Conservation (phyloP, 23 tunicate genomes). For the Botrylloides violaceus region DNA sequence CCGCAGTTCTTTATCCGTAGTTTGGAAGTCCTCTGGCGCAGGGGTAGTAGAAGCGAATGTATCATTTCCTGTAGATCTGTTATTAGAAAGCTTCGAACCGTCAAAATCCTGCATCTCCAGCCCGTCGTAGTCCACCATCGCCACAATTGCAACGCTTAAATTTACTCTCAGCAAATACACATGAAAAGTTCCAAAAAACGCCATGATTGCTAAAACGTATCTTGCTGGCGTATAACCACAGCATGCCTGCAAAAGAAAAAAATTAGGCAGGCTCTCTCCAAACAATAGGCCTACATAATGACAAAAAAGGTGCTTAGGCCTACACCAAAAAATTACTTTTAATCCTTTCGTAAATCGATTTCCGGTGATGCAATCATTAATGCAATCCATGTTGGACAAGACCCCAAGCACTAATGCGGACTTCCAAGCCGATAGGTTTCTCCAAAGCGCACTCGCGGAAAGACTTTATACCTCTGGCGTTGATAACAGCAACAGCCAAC, state of each 20-base stretch:
- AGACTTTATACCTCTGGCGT: background rate
- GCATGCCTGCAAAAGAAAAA: background rate
- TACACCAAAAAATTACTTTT: background rate
- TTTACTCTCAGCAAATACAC: constrained; percentile 38
- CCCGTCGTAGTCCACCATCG: constrained; percentile 49
- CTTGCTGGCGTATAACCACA: background rate
- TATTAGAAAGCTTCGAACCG: too few species aligned
- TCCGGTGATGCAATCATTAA: too few species aligned
- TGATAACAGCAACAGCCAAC: background rate
- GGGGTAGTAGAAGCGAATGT: too few species aligned
- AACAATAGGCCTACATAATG: too few species aligned
- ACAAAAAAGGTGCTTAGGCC: background rate
- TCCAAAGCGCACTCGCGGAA: too few species aligned
- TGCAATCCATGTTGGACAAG: too few species aligned
- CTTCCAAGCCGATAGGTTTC: too few species aligned
- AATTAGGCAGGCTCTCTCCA: too few species aligned
- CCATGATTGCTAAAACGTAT: constrained; percentile 6
- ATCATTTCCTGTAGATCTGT: too few species aligned
- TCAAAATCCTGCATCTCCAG: background rate
- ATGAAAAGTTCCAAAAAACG: constrained; percentile 15
- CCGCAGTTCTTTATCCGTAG: too few species aligned
- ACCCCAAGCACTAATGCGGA: too few species aligned
- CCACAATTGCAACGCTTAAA: constrained; percentile 80
- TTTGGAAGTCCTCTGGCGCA: too few species aligned
- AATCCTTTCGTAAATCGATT: background rate